These are phyloP conservation scores for Melolontha melolontha DNA, from an alignment of 2,888 invertebrate genomes.

Conservation along the genomic window DNA sequence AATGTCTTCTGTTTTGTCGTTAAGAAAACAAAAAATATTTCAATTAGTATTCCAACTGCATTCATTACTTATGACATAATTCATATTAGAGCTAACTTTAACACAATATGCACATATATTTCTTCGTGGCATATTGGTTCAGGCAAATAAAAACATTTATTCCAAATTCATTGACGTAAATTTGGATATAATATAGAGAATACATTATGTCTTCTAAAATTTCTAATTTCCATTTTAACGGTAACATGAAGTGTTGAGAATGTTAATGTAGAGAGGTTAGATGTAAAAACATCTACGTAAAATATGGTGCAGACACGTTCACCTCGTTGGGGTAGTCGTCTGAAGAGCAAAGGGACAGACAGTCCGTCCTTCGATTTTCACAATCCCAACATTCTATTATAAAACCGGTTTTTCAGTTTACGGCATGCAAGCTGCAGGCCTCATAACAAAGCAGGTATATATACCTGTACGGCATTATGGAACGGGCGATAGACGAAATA, in stretches of 20 bases:
- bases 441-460: slow-evolving; percentile 18
- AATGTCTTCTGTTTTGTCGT: too few relatives aligned
- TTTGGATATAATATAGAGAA: background rate
- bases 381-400: slow-evolving; percentile 31
- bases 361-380: slow-evolving; percentile 32
- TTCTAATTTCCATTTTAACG: slow-evolving; percentile 30
- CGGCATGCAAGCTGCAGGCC: slow-evolving; percentile 14
- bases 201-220: slow-evolving; percentile 6
- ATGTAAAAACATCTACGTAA: background rate
- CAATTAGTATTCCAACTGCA: too few relatives aligned
- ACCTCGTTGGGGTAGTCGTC: slow-evolving; percentile 16
- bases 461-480: too few relatives aligned
- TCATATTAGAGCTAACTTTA: too few relatives aligned
- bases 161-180: too few relatives aligned
- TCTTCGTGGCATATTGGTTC: too few relatives aligned
- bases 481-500: background rate
- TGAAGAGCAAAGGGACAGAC: slow-evolving; percentile 33
- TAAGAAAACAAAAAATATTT: too few relatives aligned
- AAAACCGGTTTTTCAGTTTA: slow-evolving; percentile 28
- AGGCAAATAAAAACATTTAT: too few relatives aligned
- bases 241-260: slow-evolving; percentile 17
- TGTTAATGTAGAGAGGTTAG: slow-evolving; percentile 10
- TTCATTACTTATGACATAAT: too few relatives aligned
- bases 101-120: too few relatives aligned
- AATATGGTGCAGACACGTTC: slow-evolving; percentile 18